These are phyloP conservation scores for Antedon mediterranea DNA, from an alignment of 53 echinoderm and acorn worm genomes.

Conservation along the genomic window DNA sequence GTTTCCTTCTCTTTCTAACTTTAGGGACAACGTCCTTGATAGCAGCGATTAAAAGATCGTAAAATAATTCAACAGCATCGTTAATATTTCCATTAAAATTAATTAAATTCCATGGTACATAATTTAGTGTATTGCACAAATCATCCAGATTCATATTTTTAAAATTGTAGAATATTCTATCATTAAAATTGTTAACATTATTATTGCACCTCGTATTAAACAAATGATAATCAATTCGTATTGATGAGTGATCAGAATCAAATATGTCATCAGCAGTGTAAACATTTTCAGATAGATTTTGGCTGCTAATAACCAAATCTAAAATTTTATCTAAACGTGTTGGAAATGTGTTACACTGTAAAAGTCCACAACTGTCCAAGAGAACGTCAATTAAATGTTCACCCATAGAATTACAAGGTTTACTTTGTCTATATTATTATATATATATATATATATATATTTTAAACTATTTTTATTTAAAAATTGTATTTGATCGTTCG, in stretches of 20 bases:
- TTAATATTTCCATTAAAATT: background rate
- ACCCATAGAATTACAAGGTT: no score
- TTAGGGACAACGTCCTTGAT: background rate
- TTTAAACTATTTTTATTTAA: no score
- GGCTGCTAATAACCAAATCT: background rate
- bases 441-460: no score
- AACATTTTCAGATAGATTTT: background rate
- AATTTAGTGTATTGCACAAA: background rate
- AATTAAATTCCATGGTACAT: background rate
- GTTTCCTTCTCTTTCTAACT: background rate
- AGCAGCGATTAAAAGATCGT: background rate
- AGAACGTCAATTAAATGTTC: no score
- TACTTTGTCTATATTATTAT: no score
- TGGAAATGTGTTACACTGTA: background rate
- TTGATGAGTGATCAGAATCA: background rate
- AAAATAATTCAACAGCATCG: background rate
- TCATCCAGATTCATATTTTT: background rate
- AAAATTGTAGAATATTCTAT: background rate
- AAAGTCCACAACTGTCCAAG: background rate
- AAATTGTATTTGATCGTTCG: no score
- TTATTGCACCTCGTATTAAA: background rate
- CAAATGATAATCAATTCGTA: background rate
- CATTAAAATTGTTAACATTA: background rate
- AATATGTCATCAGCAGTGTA: background rate
- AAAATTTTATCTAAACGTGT: background rate